Percentiles rank a stretch among this genome's conserved stretches.
Evolutionary conservation across 2,113 vertebrate species (phyloP).

Genomic region (Coreoperca whiteheadi): DNA sequence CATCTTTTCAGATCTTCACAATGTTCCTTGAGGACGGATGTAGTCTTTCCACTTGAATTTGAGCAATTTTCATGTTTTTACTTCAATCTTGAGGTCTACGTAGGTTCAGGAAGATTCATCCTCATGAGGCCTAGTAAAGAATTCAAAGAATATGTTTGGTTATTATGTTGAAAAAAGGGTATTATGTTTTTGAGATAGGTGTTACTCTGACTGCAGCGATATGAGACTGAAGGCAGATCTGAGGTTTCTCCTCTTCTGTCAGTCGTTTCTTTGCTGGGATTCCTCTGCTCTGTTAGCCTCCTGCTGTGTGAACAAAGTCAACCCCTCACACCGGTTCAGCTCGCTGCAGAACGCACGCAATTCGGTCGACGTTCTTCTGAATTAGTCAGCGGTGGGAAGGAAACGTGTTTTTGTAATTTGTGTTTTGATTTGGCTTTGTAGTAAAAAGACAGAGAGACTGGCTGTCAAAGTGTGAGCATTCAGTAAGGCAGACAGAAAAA

Average conservation of each 20-base stretch:
- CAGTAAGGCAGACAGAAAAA: conserved; percentile 30
- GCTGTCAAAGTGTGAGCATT: conserved; percentile 33
- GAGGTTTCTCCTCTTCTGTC: conserved; percentile 52
- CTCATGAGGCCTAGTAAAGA: not conserved
- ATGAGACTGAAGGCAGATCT: conserved; percentile 29
- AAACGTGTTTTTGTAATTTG: conserved; percentile 46
- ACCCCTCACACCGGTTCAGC: conserved; percentile 64
- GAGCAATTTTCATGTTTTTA: not conserved
- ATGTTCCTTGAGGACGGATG: not conserved
- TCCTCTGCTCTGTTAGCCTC: conserved; percentile 54
- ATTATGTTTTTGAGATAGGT: conserved; percentile 11
- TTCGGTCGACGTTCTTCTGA: conserved; percentile 33
- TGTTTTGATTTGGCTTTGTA: conserved; percentile 41
- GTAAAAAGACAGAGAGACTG: conserved; percentile 15
- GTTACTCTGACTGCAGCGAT: conserved; percentile 29
- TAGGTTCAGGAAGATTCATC: not conserved
- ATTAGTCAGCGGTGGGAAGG: conserved; percentile 37
- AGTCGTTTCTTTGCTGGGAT: conserved; percentile 31
- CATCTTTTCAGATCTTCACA: conserved; percentile 11
- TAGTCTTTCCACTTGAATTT: not conserved
- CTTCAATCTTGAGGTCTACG: not conserved
- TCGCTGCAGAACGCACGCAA: conserved; percentile 58
- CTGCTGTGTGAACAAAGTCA: conserved; percentile 65
- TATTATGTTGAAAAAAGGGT: conserved; percentile 1
- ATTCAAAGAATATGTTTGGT: not conserved